phyloP scores from a whole-genome alignment of 2,797 vertebrate species.

The Enteromius afrohamiltoni region DNA sequence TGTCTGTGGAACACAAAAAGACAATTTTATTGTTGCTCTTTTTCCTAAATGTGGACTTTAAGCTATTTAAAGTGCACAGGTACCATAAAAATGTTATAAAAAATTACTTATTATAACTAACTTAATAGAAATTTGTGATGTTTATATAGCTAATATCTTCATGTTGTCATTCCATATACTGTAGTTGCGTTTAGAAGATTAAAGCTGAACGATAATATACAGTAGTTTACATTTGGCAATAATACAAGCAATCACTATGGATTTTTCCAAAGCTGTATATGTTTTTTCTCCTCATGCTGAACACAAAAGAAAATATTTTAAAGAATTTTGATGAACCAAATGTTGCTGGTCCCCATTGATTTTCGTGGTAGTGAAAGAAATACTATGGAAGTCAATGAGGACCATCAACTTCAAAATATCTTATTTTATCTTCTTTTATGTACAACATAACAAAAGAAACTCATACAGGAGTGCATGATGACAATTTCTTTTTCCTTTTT shows the following conservation, averaged over 20 bases:
- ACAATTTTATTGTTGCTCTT: not conserved
- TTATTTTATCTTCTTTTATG: not conserved
- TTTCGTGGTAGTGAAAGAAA: not conserved
- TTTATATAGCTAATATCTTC: not conserved
- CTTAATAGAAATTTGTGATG: not conserved
- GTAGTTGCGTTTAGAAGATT: not conserved
- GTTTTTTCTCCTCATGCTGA: not conserved
- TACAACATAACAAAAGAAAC: not conserved
- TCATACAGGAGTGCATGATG: not conserved
- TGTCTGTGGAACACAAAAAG: not conserved
- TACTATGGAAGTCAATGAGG: not conserved
- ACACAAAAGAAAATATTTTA: not conserved
- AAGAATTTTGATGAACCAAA: not conserved
- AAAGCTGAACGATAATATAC: not conserved
- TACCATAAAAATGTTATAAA: not conserved
- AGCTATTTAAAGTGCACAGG: not conserved
- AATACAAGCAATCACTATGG: not conserved
- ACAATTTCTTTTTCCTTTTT: not conserved
- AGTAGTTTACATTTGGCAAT: not conserved
- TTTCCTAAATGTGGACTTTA: not conserved
- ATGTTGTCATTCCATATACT: not conserved
- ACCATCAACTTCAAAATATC: not conserved
- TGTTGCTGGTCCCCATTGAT: not conserved
- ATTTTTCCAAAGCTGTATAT: not conserved
- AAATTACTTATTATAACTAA: not conserved